Base-by-base conservation (phyloP, 2,797 vertebrate genomes). In the Brachyalestes nurse region DNA sequence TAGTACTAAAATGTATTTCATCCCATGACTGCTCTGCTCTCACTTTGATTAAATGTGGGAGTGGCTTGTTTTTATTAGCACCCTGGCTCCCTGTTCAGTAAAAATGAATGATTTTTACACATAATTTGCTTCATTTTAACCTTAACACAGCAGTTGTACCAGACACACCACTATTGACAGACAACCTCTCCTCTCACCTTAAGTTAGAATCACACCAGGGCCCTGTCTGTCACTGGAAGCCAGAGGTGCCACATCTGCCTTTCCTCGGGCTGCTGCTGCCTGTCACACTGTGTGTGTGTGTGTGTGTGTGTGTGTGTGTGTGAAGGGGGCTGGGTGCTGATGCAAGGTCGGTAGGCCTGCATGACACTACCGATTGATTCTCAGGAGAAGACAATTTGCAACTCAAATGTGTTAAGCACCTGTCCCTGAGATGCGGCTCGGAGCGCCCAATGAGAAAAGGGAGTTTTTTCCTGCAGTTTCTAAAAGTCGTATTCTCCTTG, bases 381-480 rank as follows among this genome's bases (percentile, higher is more conserved):
- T 69, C 61, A 72, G 42, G 40, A 61, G 45, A 53, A 49, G 64
- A 14, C 23, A 38, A 85, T 85, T 85, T 85, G 84, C 84, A 83
- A 85, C 74, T 85, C 84, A 85, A 85, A 82, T 77, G 13, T 17
- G 53, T 53, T 64, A 45, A 45, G 81, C 77, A 62, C 38, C 61
- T 69, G 28, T 55, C 65, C 28, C 13, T 3, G 62, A 4, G 69
- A 19, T 76, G 67, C 45, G 65, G 40, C 70, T 60, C 10, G 40
- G 4, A 70, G 62, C 69, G 42, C 8, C 53, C 53, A 60, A 13
- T 55, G 64, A 70, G 66, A 81, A 40, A 25, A 8, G 62, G 62
- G 19, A 75, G 21, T 34, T 70, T 58, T 76, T 80, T 51, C 17
- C 17, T 47, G 38, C 19, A 1, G 14, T 55, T 74, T 65, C 42